Evolutionary conservation across 2,888 invertebrate species (phyloP).

Genomic region (Pyrrhosoma nymphula): DNA sequence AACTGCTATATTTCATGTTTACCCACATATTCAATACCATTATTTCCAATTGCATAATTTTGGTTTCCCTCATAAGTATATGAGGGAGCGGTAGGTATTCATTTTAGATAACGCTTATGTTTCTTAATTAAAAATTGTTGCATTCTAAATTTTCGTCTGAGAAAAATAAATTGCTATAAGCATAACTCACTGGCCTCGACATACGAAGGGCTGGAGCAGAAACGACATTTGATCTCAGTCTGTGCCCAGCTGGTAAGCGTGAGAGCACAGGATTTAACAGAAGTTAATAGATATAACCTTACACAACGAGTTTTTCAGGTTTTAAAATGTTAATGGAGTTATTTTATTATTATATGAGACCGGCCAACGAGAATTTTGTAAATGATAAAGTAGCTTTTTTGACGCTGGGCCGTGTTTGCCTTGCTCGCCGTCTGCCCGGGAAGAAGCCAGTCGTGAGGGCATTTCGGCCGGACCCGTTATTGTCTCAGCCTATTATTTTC

Average conservation of each 20-base stretch:
- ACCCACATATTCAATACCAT: no score
- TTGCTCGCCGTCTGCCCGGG: neutral
- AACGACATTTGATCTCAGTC: neutral
- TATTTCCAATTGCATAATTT: no score
- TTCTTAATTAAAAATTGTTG: neutral
- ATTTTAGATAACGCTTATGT: no score
- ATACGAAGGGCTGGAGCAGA: neutral
- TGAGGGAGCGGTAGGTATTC: no score
- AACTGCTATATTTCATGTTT: no score
- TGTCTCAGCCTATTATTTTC: neutral
- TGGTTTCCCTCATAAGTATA: no score
- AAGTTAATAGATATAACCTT: neutral
- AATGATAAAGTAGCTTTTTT: neutral
- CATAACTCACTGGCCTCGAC: neutral
- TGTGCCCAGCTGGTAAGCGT: neutral
- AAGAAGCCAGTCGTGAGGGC: neutral
- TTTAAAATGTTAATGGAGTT: neutral
- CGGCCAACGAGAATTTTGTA: neutral
- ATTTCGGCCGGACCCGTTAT: neutral
- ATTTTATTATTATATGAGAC: neutral
- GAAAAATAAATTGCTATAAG: neutral
- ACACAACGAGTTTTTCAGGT: neutral
- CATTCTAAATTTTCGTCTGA: neutral
- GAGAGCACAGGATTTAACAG: neutral
- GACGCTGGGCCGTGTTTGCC: neutral